Base-by-base conservation (phyloP, 2,888 invertebrate genomes). In the Acholoe squamosa region DNA sequence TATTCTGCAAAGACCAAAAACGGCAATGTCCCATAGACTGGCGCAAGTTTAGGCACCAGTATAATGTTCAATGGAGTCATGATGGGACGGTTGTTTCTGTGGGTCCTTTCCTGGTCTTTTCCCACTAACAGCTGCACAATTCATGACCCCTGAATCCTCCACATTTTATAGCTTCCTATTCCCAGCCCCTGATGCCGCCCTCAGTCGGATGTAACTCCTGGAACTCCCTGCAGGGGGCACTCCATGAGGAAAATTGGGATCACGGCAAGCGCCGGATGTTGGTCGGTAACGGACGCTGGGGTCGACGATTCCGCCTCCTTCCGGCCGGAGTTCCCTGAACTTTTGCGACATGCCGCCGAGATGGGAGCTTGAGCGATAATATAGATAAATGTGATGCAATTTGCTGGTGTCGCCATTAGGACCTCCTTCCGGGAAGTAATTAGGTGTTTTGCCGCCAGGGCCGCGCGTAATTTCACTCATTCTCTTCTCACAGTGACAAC, bases 381-480 rank as follows among this genome's bases (percentile, higher is more conserved):
- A 86, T 22, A 54, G 86, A 86, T 54, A 86, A 54, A 86, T 86
- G 86, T 54, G 86, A 54, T 31, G 86, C 86, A 86, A 86, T 86
- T 52, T 25, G 86, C 54, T 25, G 54, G 54, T 54, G 56, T 56
- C 31, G 56, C 86, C 86, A 86, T 86, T 86, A 86, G 86, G 54
- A 28, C 86, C 54, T 28, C 16, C 54, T 52, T 56, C 56, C 86
- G 54, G 52, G 0, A 7, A 7, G 52, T 86, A 54, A 86, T 86
- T 86, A 86, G 86, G 86, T 86, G 86, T 86, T 86, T 86, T 86
- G 25, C 22, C 86, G 28, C 86, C 56, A 5, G 1, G 56, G 52
- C 19, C 54, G 52, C 86, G 86, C 86, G 86, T 86, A 86, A 86
- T 86, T 86, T 86, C 86, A 86, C 86, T 86, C 86, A 86, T 86